Evolutionary conservation across 64 coral and sea anemone species (phyloP), one percentile per base, ranked within the genome.

Genomic region (Pocillopora damicornis): DNA sequence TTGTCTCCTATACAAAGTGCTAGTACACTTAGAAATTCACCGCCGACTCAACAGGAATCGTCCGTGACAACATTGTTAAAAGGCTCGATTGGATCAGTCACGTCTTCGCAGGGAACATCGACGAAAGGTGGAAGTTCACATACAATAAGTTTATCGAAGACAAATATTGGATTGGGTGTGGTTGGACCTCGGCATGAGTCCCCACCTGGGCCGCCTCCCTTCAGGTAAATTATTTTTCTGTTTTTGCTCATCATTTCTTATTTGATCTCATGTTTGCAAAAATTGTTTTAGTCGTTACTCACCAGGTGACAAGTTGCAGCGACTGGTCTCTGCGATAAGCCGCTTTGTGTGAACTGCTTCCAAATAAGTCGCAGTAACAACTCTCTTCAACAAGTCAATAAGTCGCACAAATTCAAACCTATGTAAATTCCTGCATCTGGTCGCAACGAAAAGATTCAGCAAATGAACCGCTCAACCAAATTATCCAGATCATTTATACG

Each of bases 1-100:
- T 80, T 96, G 76, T 96, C 94, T 9, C 94, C 94, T 42, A 96
- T 96, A 73, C 90, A 92, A 87, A 81, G 81, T 62, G 91, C 94
- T 15, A 93, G 88, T 71, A 88, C 86, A 12, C 66, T 81, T 45
- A 37, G 75, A 77, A 89, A 93, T 87, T 93, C 91, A 51, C 42
- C 42, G 0, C 88, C 94, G 11, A 81, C 94, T n/a, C 84, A 88
- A 23, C 59, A 37, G 42, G 92, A 91, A 1, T 83, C 94, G 0
- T 13, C 88, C 35, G 79, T 62, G 73, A 60, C 69, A 57, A 23
- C 65, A 37, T 18, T 92, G 18, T 90, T 59, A 73, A 90, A 51
- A 90, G 60, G 74, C 0, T 59, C 57, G 23, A 58, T 73, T 45
- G 80, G 80, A 45, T n/a, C 79, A 15, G 26, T 79, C n/a, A 75